These are phyloP conservation scores for Onychomys torridus DNA, from an alignment of 2,797 vertebrate species.

Conservation along the genomic window DNA sequence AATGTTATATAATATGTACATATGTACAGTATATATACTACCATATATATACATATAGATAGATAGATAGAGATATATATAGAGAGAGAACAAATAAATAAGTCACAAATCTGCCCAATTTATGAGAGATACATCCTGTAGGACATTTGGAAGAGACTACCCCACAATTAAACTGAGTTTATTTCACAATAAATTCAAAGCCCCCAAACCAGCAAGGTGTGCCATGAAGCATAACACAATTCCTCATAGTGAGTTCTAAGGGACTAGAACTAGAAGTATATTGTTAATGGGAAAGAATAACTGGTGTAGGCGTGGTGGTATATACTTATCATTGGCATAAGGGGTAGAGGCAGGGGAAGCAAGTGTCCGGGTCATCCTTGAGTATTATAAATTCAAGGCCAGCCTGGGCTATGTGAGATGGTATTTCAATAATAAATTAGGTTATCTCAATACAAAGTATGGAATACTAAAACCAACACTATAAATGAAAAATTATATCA, in stretches of 20 bases:
- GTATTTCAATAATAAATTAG: background rate
- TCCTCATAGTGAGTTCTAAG: constrained; percentile 41
- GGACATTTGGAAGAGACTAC: constrained; percentile 56
- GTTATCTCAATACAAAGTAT: constrained; percentile 16
- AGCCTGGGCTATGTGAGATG: background rate
- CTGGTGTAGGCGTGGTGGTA: background rate
- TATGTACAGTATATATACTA: background rate
- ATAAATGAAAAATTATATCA: constrained; percentile 23
- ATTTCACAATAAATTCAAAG: constrained; percentile 58
- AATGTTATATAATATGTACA: background rate
- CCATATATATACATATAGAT: background rate
- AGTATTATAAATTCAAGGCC: background rate
- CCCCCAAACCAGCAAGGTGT: constrained; percentile 19
- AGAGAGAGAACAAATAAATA: background rate
- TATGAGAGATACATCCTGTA: background rate
- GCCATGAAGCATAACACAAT: constrained; percentile 43
- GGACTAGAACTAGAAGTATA: background rate
- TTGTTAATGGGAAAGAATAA: background rate
- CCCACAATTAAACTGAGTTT: constrained; percentile 39
- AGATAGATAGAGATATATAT: too few relatives aligned
- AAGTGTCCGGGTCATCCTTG: background rate
- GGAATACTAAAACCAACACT: constrained; percentile 44
- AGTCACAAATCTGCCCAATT: background rate
- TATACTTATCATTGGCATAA: background rate
- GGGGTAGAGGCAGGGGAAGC: background rate